Percentiles rank a stretch among this genome's conserved stretches.
Evolutionary conservation across 2,113 vertebrate genomes (phyloP).

Genomic region (Psophia crepitans): DNA sequence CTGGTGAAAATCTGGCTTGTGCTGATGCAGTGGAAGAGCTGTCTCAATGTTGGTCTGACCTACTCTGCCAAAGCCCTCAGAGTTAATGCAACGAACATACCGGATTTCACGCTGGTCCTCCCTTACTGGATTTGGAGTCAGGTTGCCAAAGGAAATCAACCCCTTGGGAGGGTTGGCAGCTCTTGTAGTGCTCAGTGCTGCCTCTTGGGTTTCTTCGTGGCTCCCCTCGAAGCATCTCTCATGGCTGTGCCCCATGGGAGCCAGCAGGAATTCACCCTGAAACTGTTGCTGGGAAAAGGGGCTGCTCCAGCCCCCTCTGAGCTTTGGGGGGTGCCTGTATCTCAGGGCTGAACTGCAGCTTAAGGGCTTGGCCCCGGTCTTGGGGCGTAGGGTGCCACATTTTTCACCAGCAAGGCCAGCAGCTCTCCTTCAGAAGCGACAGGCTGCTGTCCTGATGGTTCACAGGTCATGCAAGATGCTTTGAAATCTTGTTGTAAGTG

Average conservation of each 20-base stretch:
- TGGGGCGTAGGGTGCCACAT: rapidly evolving
- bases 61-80: neutral
- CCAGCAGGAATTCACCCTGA: neutral
- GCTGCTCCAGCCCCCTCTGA: neutral
- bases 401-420: neutral
- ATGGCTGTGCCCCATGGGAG: neutral
- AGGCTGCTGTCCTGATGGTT: neutral
- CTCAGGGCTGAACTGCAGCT: neutral
- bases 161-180: neutral
- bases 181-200: rapidly evolving
- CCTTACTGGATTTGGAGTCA: neutral
- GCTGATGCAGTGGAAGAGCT: neutral
- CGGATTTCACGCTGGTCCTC: neutral
- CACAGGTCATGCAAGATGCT: neutral
- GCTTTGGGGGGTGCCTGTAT: neutral
- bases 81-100: neutral
- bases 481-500: neutral
- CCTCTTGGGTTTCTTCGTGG: neutral
- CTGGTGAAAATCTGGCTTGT: neutral
- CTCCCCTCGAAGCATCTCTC: neutral
- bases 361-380: too few relatives aligned
- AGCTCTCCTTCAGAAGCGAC: neutral
- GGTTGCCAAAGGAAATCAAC: neutral
- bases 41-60: neutral
- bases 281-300: neutral